Evolutionary conservation across 2,113 vertebrate genomes (phyloP), one percentile per base, ranked within the genome.

Genomic region (Eonycteris spelaea): DNA sequence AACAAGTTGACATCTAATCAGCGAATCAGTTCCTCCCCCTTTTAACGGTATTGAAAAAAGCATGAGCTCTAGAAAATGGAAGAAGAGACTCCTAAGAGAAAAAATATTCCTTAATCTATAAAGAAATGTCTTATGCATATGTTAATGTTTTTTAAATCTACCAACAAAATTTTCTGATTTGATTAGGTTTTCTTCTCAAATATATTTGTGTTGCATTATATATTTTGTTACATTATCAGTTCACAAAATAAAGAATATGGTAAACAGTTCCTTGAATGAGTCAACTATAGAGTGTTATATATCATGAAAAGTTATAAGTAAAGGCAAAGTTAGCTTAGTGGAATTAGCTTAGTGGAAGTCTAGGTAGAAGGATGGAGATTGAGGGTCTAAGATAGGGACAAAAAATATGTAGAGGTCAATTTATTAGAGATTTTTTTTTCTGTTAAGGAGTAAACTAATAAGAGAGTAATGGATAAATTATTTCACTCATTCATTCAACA

Each of bases 1-100:
- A 68, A 53, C 74, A 93, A 70, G 48, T 30, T 90, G 68, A 90
- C 63, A 93, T 86, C 30, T 84, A 94, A 97, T 80, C 35, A 96
- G 40, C 45, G n/a, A 83, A 74, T 70, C 61, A 55, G 16, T 70
- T n/a, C 30, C 8, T 55, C 45, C 21, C 12, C 48, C 11, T 77
- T 94, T 94, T 68, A 88, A 94, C 73, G 35, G 53, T 19, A 93
- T 75, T 74, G 40, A n/a, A 30, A 75, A 79, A 79, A 43, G 55
- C 68, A 13, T 68, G 38, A 92, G 16, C 53, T 83, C 55, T 92
- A 83, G 61, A 91, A 93, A 85, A 15, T 26, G 22, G 70, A 75
- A 40, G 82, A 79, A 94, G n/a, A 90, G 40, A 7, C 35, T 88
- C 11, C 22, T 55, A 55, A 86, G 21, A 93, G 43, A 93, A 86